Conservation (phyloP, 2,797 vertebrate species). For the Natrix natrix region DNA sequence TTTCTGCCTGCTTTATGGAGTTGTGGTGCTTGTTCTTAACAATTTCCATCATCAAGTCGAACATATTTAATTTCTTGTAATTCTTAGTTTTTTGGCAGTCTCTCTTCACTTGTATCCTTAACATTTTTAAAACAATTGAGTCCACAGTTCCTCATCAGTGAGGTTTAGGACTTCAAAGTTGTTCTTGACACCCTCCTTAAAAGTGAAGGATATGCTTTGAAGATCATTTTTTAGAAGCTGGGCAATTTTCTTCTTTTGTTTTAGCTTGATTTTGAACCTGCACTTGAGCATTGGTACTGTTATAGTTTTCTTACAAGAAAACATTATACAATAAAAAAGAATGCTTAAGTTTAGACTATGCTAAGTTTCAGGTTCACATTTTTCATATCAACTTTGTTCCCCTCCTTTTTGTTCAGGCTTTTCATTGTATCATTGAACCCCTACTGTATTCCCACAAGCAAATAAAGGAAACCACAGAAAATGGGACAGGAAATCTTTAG, state of each 20-base stretch:
- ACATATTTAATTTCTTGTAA: background rate
- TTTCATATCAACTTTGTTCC: too few species aligned
- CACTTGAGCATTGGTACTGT: background rate
- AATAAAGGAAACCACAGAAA: background rate
- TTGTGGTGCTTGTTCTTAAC: background rate
- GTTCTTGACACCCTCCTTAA: background rate
- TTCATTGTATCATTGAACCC: background rate
- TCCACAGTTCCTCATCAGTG: background rate
- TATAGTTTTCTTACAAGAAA: background rate
- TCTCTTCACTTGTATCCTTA: background rate
- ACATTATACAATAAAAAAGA: background rate
- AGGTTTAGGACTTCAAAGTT: background rate
- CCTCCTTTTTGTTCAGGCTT: background rate
- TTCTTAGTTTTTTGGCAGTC: background rate
- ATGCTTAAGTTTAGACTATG: background rate
- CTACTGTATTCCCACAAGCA: background rate
- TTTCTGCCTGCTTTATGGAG: background rate
- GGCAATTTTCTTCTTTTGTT: background rate
- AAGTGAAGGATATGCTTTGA: background rate
- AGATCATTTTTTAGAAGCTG: background rate
- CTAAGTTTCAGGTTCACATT: background rate
- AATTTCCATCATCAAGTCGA: background rate
- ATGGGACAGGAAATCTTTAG: background rate
- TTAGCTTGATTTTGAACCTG: background rate
- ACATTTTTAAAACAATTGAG: background rate